Evolutionary conservation across 2,888 invertebrate genomes (phyloP).

Genomic region (Parnassius mnemosyne): DNA sequence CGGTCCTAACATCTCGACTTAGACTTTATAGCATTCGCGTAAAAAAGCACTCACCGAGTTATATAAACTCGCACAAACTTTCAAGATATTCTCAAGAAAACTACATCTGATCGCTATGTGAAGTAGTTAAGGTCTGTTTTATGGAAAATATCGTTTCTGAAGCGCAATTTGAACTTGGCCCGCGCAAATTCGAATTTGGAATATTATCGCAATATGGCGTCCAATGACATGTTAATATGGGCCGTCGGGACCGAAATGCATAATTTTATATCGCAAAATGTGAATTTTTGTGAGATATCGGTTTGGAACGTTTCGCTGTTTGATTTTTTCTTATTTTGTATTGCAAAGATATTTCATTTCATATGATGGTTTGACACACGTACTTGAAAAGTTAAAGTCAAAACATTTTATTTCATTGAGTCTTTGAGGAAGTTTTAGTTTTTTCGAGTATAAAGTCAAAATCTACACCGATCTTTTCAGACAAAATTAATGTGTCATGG

Average conservation of each 20-base stretch:
- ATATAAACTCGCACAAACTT: slow-evolving; percentile 46
- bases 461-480: no score
- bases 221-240: slow-evolving; percentile 77
- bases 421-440: no score
- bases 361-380: neutral
- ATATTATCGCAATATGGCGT: slow-evolving; percentile 75
- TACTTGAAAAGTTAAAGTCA: no score
- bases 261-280: slow-evolving; percentile 62
- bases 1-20: slow-evolving; percentile 44
- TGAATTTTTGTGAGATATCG: slow-evolving; percentile 39
- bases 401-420: no score
- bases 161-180: slow-evolving; percentile 9
- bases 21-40: slow-evolving; percentile 58
- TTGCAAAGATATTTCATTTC: neutral
- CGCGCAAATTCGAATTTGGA: slow-evolving; percentile 54
- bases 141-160: slow-evolving; percentile 13
- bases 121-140: slow-evolving; percentile 38
- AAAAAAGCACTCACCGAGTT: slow-evolving; percentile 56
- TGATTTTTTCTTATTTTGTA: slow-evolving; percentile 31
- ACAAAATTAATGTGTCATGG: no score
- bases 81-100: slow-evolving; percentile 11
- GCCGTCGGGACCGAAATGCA: slow-evolving; percentile 65
- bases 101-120: slow-evolving; percentile 19
- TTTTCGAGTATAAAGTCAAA: no score
- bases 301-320: slow-evolving; percentile 20